Percentiles rank a stretch among this genome's conserved stretches.
phyloP scores from a whole-genome alignment of 2,888 invertebrate genomes.

The Dastarcus helophoroides region DNA sequence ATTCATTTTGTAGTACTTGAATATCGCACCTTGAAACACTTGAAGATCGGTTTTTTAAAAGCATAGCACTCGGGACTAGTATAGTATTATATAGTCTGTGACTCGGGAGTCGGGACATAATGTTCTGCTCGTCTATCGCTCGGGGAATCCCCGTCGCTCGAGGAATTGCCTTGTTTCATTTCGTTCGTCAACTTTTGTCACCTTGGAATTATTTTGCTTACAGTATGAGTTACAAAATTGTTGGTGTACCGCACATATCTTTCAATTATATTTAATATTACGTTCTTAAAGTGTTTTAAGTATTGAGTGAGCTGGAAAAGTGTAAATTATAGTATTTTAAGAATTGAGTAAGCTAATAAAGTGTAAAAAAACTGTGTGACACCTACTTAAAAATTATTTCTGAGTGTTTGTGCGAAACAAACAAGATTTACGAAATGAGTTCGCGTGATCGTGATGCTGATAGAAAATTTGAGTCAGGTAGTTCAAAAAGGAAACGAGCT shows the following conservation, averaged over 20 bases:
- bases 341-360: constrained; percentile 4
- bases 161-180: constrained; percentile 4
- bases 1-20: constrained; percentile 4
- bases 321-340: constrained; percentile 5
- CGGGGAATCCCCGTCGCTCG: too few relatives aligned
- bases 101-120: constrained; percentile 4
- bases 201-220: too few relatives aligned
- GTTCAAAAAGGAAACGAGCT: constrained; percentile 10
- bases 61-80: constrained; percentile 6
- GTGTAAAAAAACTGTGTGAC: constrained; percentile 3
- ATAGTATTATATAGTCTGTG: too few relatives aligned
- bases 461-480: constrained; percentile 10
- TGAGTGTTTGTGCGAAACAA: constrained; percentile 7
- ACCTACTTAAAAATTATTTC: constrained; percentile 4
- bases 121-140: constrained; percentile 5
- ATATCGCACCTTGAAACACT: constrained; percentile 6
- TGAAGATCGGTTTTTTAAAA: constrained; percentile 5
- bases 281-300: constrained; percentile 6
- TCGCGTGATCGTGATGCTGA: constrained; percentile 10
- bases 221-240: too few relatives aligned
- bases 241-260: too few relatives aligned
- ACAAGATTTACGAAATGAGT: constrained; percentile 10
- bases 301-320: constrained; percentile 6
- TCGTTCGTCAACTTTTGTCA: constrained; percentile 5
- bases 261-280: constrained; percentile 5